phyloP scores from a whole-genome alignment of 2,888 invertebrate genomes.

The Falcaria lacertinaria region DNA sequence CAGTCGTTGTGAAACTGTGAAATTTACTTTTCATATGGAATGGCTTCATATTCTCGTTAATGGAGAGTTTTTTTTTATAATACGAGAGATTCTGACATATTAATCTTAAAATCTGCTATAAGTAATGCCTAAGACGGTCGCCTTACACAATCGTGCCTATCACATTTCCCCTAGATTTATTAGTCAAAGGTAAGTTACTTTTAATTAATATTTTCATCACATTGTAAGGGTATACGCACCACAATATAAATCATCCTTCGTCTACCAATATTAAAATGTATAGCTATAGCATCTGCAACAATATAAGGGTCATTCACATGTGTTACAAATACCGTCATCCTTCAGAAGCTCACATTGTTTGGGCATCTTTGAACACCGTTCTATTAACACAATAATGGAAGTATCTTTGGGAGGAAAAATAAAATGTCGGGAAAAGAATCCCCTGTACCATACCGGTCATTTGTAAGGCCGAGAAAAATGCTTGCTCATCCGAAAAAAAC shows the following conservation, averaged over 20 bases:
- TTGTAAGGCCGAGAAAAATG: constrained; percentile 73
- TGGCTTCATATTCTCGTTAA: too few species aligned
- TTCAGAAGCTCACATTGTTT: constrained; percentile 55
- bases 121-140: too few species aligned
- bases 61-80: too few species aligned
- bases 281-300: constrained; percentile 7
- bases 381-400: constrained; percentile 72
- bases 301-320: constrained; percentile 15
- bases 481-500: constrained; percentile 68
- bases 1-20: constrained; percentile 11
- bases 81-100: too few species aligned
- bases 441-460: constrained; percentile 67
- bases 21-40: neutral
- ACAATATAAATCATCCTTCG: too few species aligned
- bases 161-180: too few species aligned
- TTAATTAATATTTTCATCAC: too few species aligned
- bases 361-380: constrained; percentile 56
- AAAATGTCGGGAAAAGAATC: constrained; percentile 65
- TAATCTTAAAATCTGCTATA: too few species aligned
- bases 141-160: too few species aligned
- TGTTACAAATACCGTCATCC: constrained; percentile 33
- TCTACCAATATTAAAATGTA: too few species aligned
- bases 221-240: too few species aligned
- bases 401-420: constrained; percentile 61
- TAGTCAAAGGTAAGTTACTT: too few species aligned